Evolutionary conservation across 2,797 vertebrate species (phyloP).

Genomic region (Oryzias sinensis): DNA sequence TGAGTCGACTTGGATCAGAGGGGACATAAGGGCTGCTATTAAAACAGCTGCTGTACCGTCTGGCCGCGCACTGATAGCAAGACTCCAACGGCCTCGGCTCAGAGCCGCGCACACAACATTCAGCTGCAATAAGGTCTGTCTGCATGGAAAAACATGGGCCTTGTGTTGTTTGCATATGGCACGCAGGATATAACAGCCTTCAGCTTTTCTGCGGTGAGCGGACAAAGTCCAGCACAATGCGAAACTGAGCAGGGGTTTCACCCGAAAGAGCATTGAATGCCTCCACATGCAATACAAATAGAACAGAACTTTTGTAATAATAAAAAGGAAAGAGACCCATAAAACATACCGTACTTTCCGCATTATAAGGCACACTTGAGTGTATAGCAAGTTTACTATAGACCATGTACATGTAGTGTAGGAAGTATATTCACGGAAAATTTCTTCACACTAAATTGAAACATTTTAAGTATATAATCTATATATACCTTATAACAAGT

Average conservation of each 20-base stretch:
- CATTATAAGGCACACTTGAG: no score
- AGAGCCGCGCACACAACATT: slow-evolving; percentile 33
- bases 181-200: slow-evolving; percentile 37
- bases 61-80: slow-evolving; percentile 56
- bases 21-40: slow-evolving; percentile 58
- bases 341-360: no score
- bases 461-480: no score
- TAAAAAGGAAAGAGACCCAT: no score
- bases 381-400: no score
- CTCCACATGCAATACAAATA: no score
- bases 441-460: no score
- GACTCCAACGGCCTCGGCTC: slow-evolving; percentile 34
- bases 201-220: slow-evolving; percentile 13
- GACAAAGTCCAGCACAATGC: slow-evolving; percentile 19
- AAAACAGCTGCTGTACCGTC: slow-evolving; percentile 61
- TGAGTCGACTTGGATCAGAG: slow-evolving; percentile 57
- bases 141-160: slow-evolving; percentile 50
- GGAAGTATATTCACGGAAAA: no score
- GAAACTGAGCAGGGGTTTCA: slow-evolving; percentile 2
- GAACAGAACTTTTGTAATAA: no score
- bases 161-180: slow-evolving; percentile 58
- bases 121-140: slow-evolving; percentile 52
- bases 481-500: no score
- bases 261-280: not conserved
- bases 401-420: no score